Conservation (phyloP, 2,888 invertebrate species). For the Cyclophora punctaria region DNA sequence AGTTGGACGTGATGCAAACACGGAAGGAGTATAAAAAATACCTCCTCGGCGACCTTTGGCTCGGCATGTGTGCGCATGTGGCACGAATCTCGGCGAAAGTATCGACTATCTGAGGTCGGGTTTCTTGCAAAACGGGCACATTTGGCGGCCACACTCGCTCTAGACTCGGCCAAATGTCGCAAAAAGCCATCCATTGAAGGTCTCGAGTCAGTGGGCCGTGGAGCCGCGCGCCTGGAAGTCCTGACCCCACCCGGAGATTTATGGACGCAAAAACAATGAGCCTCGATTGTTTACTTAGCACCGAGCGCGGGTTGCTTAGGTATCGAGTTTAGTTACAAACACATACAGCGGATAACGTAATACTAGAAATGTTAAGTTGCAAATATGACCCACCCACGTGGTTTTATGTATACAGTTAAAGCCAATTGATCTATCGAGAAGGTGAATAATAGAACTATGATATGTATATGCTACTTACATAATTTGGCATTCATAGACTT, state of each 20-base stretch:
- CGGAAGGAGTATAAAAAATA: conserved; percentile 51
- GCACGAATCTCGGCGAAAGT: conserved; percentile 57
- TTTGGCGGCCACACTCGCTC: conserved; percentile 57
- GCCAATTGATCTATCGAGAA: too few species aligned
- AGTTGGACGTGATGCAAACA: conserved; percentile 32
- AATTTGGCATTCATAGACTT: too few species aligned
- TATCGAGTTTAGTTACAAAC: too few species aligned
- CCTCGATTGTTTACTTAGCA: too few species aligned
- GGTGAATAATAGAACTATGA: too few species aligned
- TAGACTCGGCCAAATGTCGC: conserved; percentile 46
- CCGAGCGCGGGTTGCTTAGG: too few species aligned
- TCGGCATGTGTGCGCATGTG: conserved; percentile 55
- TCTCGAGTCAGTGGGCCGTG: conserved; percentile 33
- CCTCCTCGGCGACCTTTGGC: conserved; percentile 63
- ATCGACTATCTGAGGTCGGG: conserved; percentile 37
- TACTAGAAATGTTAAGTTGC: too few species aligned
- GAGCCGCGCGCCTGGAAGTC: conserved; percentile 32
- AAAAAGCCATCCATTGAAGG: conserved; percentile 54
- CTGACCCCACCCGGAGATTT: conserved; percentile 32
- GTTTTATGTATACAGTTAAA: too few species aligned
- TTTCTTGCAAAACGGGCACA: conserved; percentile 54
- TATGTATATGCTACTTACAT: too few species aligned
- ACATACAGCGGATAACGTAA: too few species aligned
- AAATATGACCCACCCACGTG: too few species aligned
- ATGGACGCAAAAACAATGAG: conserved; percentile 7